Base-by-base conservation (phyloP, 1,140 invertebrate genomes). In the Triops longicaudatus region DNA sequence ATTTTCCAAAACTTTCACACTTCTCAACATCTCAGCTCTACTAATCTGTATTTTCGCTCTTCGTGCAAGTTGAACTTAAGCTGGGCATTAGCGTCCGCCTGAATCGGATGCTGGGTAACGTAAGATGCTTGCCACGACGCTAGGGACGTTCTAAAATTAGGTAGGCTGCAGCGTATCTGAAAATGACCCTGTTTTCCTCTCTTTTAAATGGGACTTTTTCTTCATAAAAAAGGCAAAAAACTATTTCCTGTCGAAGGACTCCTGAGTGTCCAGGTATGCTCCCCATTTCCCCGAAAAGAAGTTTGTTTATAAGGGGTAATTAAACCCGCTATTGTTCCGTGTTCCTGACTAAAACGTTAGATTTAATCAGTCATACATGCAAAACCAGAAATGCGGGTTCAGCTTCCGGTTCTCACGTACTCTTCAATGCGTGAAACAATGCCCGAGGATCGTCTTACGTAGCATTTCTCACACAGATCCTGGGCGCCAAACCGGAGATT, bases 111-210 rank as follows among this genome's bases (percentile, higher is more conserved):
- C 50, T 63, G 14, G 10, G 50, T 1, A 63, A 63, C 50, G 10
- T 22, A 63, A 63, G 50, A 63, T 63, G 50, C 50, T 63, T 63
- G 50, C 50, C 50, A 22, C 50, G 50, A 63, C n/a, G n/a, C 50
- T 63, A 63, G 50, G 50, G 50, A 63, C 50, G 50, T 63, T 63
- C 50, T 63, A 63, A 63, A 63, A 63, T 63, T 63, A 63, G 50
- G 50, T 63, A 63, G 50, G 50, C 50, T 14, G 50, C 50, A 63
- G n/a, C n/a, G 50, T 63, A 63, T 63, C 50, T 63, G 50, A n/a
- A 63, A 63, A 63, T 63, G 50, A 63, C 50, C 50, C 50, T 63
- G 3, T 63, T 63, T 63, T 63, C 17, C 50, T 22, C 0, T 63
- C 50, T 63, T 63, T 5, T 14, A 63, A 63, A 63, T 63, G 50